Evolutionary conservation across 2,113 vertebrate species (phyloP), one percentile per base, ranked within the genome.

Genomic region (Panurus biarmicus): DNA sequence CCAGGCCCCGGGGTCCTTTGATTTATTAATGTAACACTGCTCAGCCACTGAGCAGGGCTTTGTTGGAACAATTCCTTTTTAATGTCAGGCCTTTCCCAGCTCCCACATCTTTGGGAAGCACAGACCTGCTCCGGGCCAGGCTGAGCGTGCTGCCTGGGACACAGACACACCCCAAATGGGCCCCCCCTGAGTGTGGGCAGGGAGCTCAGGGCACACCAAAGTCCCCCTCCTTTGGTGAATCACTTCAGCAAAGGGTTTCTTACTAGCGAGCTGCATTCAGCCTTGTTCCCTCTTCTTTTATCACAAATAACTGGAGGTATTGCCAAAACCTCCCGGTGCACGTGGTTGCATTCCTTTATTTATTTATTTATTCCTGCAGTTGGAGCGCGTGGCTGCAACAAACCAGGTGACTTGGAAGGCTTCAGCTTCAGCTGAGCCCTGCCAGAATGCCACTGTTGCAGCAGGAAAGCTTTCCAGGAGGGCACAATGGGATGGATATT

Each of bases 401-500:
- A 48, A 48, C 2, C 35, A 14, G 50, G 85, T 44, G 65, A 24
- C 11, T 10, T 6, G 57, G 6, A 11, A 23, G 58, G 42, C 48
- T 45, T 5, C 20, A 8, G 23, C 53, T 69, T 6, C 2, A 17
- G 51, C 4, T 33, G 40, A 35, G 45, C 42, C 19, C 47, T 78
- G 74, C 26, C 88, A 50, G 57, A 24, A 19, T 0, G 16, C 12
- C 42, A 0, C 3, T 58, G 78, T 12, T 61, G 38, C 60, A 47
- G 12, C 1, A 8, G 38, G 35, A 20, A 18, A 26, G 15, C 56
- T 71, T 9, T 58, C n/a, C 74, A 67, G 74, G 65, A 60, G 36
- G 45, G 11, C 26, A 23, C 36, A 1, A 0, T 0, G 2, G n/a
- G 42, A 19, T 24, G 45, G 51, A 3, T 14, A 3, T 24, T 65